phyloP scores from a whole-genome alignment of 2,113 vertebrate genomes.

The Pycnonotus jocosus region DNA sequence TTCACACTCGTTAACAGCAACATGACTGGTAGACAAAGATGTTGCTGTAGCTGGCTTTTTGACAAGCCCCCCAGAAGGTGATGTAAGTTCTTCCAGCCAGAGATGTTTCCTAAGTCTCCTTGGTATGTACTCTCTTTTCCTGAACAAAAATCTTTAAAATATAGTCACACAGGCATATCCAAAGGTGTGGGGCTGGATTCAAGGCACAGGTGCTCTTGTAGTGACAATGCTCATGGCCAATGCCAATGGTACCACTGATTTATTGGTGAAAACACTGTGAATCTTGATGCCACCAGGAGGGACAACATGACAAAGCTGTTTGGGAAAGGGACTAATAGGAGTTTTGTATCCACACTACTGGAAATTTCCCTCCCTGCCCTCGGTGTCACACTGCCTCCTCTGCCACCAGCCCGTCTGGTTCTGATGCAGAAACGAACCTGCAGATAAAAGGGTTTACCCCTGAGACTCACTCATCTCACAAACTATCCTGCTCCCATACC shows the following conservation, averaged over 20 bases:
- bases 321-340: background rate
- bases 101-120: background rate
- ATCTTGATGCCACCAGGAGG: background rate
- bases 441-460: background rate
- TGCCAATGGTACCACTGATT: background rate
- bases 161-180: background rate
- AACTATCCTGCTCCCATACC: background rate
- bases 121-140: background rate
- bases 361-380: background rate
- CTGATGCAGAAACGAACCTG: background rate
- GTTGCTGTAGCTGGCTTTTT: background rate
- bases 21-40: background rate
- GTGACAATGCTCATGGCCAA: background rate
- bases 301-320: fast-evolving
- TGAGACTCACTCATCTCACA: background rate
- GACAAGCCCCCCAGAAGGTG: background rate
- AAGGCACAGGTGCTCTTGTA: background rate
- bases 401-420: background rate
- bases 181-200: background rate
- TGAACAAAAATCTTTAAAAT: background rate
- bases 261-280: background rate
- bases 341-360: background rate
- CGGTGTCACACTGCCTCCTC: fast-evolving
- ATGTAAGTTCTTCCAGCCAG: background rate
- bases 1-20: background rate